phyloP scores from a whole-genome alignment of 2,888 invertebrate species.

The Frankliniella intonsa region DNA sequence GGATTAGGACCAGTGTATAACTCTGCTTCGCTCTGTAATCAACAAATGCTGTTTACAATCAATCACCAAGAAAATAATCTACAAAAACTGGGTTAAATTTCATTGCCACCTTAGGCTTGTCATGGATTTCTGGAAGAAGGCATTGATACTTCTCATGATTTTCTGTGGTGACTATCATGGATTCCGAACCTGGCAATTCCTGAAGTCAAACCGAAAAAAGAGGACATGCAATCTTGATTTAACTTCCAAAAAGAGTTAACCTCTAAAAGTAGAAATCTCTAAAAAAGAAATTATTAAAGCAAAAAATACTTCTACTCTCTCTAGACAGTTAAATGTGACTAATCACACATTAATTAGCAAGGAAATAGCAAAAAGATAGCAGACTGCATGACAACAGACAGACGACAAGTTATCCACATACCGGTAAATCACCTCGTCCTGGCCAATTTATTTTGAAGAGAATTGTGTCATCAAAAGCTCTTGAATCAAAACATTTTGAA shows the following conservation, averaged over 20 bases:
- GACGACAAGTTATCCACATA: conserved; percentile 40
- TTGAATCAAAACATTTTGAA: conserved; percentile 55
- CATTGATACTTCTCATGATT: conserved; percentile 82
- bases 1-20: conserved; percentile 70
- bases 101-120: conserved; percentile 41
- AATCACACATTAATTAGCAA: neutral
- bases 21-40: conserved; percentile 50
- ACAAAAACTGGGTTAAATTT: neutral
- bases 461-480: conserved; percentile 77
- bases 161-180: conserved; percentile 64
- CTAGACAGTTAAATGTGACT: neutral
- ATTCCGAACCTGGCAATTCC: conserved; percentile 47
- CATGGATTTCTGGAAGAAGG: conserved; percentile 62
- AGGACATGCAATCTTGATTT: neutral
- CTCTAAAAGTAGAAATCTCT: conserved; percentile 9
- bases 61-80: neutral
- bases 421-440: conserved; percentile 49
- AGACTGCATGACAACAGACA: neutral
- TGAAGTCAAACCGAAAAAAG: conserved; percentile 32
- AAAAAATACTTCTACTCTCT: neutral
- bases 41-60: conserved; percentile 5
- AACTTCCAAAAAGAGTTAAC: neutral
- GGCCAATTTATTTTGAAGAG: conserved; percentile 77
- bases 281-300: neutral
- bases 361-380: neutral